A percentile compares a stretch with the other conserved stretches of the same genome.
Evolutionary conservation across 2,888 invertebrate genomes (phyloP).

Genomic region (Sphinx pinastri): DNA sequence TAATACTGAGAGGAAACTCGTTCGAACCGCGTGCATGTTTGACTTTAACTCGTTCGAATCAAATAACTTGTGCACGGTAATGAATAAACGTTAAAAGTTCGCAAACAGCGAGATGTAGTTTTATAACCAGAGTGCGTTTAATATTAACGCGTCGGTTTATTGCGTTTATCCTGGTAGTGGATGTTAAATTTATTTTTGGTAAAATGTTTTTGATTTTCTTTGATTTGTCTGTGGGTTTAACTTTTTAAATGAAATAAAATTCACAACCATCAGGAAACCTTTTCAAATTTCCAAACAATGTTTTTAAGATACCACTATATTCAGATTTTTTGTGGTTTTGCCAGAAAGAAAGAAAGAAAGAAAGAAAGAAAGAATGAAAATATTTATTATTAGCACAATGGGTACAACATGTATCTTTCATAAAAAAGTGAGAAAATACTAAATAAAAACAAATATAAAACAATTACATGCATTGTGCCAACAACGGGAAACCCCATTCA

Average conservation of each 20-base stretch:
- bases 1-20: conserved; percentile 1
- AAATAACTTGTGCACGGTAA: conserved; percentile 34
- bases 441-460: too few species aligned
- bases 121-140: not conserved
- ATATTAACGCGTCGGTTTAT: not conserved
- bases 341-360: too few species aligned
- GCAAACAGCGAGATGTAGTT: conserved; percentile 26
- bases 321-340: not conserved
- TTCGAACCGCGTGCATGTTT: conserved; percentile 33
- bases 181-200: not conserved
- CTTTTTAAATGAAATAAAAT: too few species aligned
- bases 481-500: too few species aligned
- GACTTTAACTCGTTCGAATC: conserved; percentile 34
- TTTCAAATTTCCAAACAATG: not conserved
- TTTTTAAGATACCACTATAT: not conserved
- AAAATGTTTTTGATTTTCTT: not conserved
- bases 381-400: too few species aligned
- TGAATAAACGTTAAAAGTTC: conserved; percentile 29
- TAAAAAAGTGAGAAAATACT: too few species aligned
- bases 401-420: too few species aligned
- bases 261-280: not conserved
- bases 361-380: too few species aligned
- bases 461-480: too few species aligned
- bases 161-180: conserved; percentile 3
- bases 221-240: not conserved